These are phyloP conservation scores for Vipera latastei DNA, from an alignment of 2,797 vertebrate species.

Conservation along the genomic window DNA sequence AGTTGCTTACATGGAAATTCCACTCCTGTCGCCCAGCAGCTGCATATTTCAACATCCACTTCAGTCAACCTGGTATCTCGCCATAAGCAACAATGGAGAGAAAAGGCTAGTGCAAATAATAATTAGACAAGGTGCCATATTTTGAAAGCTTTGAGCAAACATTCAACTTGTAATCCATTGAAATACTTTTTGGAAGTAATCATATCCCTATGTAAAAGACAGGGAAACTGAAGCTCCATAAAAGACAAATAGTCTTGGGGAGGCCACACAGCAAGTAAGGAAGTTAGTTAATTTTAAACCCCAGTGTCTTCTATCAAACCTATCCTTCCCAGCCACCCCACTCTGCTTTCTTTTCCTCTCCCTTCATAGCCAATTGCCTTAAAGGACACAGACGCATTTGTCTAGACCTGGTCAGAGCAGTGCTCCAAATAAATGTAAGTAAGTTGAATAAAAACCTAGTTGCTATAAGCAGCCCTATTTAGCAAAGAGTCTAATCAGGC, in stretches of 20 bases:
- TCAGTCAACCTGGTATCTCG: conserved; percentile 39
- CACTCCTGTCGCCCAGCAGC: conserved; percentile 29
- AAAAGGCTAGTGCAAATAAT: conserved; percentile 34
- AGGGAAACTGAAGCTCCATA: conserved; percentile 50
- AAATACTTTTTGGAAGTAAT: conserved; percentile 30
- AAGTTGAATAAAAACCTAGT: conserved; percentile 21
- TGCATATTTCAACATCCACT: conserved; percentile 37
- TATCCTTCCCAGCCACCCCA: conserved; percentile 15
- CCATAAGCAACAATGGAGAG: conserved; percentile 33
- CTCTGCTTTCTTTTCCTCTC: conserved; percentile 41
- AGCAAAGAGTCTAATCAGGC: conserved; percentile 29
- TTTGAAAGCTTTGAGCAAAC: conserved; percentile 17
- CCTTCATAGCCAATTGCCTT: conserved; percentile 55
- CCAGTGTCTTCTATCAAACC: conserved; percentile 35
- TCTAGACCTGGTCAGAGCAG: conserved; percentile 13
- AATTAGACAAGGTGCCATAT: conserved; percentile 6
- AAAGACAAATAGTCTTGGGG: conserved; percentile 55
- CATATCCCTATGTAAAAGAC: conserved; percentile 57
- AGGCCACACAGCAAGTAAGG: conserved; percentile 65
- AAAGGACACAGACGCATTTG: conserved; percentile 12
- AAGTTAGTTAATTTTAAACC: conserved; percentile 60
- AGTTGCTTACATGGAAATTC: conserved; percentile 40
- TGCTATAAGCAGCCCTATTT: not conserved
- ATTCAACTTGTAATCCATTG: conserved; percentile 54
- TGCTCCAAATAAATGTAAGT: not conserved